phyloP scores from a whole-genome alignment of 1,140 invertebrate genomes.

The Bombus confusus region DNA sequence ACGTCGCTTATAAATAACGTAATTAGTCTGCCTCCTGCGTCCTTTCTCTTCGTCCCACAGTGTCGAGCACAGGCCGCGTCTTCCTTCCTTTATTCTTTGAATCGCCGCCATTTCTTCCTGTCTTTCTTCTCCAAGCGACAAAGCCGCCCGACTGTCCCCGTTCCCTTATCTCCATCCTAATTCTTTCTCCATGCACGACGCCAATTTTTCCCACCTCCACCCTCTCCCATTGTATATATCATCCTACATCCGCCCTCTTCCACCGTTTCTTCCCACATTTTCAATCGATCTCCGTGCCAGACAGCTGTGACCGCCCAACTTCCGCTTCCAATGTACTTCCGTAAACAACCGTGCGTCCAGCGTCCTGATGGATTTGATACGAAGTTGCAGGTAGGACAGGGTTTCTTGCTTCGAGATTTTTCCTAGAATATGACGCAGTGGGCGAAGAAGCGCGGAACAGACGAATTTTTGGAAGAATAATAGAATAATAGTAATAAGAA shows the following conservation, averaged over 20 bases:
- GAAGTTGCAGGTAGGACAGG: not conserved
- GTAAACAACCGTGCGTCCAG: not conserved
- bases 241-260: not conserved
- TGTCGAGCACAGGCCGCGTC: not conserved
- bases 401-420: not conserved
- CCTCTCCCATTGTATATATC: not conserved
- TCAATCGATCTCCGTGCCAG: not conserved
- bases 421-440: too few relatives aligned
- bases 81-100: conserved; percentile 58
- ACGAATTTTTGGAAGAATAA: too few relatives aligned
- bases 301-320: too few relatives aligned
- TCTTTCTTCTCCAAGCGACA: not conserved
- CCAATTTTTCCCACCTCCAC: not conserved
- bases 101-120: conserved; percentile 1
- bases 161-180: not conserved
- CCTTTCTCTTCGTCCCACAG: not conserved
- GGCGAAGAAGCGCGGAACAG: not conserved
- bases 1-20: conserved; percentile 69
- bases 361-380: not conserved
- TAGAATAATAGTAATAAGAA: too few relatives aligned
- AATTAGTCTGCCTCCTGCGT: conserved; percentile 66
- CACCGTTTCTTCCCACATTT: not conserved
- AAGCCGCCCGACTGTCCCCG: not conserved
- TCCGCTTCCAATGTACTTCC: not conserved
- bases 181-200: not conserved